Evolutionary conservation across 2,113 vertebrate species (phyloP).

Genomic region (Smithornis capensis): DNA sequence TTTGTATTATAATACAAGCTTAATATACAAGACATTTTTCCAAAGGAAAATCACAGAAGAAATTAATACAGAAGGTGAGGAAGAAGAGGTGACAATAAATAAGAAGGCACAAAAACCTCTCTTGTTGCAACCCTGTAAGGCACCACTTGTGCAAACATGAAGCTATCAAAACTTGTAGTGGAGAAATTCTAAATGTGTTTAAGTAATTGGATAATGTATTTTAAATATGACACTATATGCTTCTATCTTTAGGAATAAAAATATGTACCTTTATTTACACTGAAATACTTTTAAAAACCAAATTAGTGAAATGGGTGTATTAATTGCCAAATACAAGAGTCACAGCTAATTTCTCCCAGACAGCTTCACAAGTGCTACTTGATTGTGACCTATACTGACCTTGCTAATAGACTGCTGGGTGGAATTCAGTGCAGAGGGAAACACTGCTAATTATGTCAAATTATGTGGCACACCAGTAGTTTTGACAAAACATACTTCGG

Average conservation of each 20-base stretch:
- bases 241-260: slow-evolving; percentile 22
- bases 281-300: neutral
- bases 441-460: neutral
- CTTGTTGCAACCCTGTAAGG: slow-evolving; percentile 39
- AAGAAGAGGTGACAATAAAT: slow-evolving; percentile 13
- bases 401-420: neutral
- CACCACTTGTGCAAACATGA: slow-evolving; percentile 19
- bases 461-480: neutral
- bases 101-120: slow-evolving; percentile 65
- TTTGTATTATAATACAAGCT: slow-evolving; percentile 29
- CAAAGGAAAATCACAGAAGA: slow-evolving; percentile 28
- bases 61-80: neutral
- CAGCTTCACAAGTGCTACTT: neutral
- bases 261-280: slow-evolving; percentile 22
- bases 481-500: slow-evolving; percentile 8
- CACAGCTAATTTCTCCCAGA: neutral
- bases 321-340: neutral
- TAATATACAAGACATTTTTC: neutral
- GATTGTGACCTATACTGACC: neutral
- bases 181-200: neutral
- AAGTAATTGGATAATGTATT: neutral
- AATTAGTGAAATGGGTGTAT: neutral
- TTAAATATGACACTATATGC: slow-evolving; percentile 5
- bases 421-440: slow-evolving; percentile 16
- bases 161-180: neutral